Base-by-base conservation (phyloP, 1,140 invertebrate genomes). In the Micrasema longulum region DNA sequence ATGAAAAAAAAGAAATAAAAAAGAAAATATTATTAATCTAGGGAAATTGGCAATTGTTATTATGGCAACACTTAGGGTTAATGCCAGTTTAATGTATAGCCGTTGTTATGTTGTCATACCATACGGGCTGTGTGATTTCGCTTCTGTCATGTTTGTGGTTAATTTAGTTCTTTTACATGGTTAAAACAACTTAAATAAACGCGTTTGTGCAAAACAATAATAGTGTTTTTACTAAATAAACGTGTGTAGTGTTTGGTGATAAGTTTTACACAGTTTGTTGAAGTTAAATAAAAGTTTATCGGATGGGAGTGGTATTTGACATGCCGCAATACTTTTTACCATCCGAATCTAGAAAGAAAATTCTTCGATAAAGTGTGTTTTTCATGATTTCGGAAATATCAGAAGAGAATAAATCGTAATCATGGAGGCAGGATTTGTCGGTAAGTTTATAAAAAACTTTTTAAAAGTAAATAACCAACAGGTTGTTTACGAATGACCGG, bases 71-170 rank as follows among this genome's bases (percentile, higher is more conserved):
- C 55, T 52, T 41, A 60, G 4, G 38, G 16, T 48, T 50, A n/a
- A 55, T 69, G 55, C 68, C 55, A 60, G 68, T 69, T 69, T 48
- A 35, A 38, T 16, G 18, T 38, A 41, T 47, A 55, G 43, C 47
- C 36, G 68, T 69, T 69, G 68, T 69, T 62, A 69, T 69, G 68
- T 69, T 69, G 68, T 69, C 55, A 62, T 69, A 43, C 26, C 55
- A 36, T 63, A 50, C 55, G 43, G 31, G 41, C 35, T 62, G 41
- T 50, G 22, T 38, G 53, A 43, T 47, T 55, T 26, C 43, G 55
- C 41, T 62, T 22, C 68, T 63, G 68, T 69, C 68, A 69, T 69
- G 68, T 69, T 69, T 62, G 23, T 41, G 20, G 23, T 20, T 52
- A 36, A 20, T 53, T 35, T 48, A 9, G 66, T 14, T 55, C n/a